A percentile compares a stretch with the other conserved stretches of the same genome.
These are phyloP conservation scores for Euura saliciscinereae DNA, from an alignment of 1,140 invertebrate genomes.

Conservation along the genomic window DNA sequence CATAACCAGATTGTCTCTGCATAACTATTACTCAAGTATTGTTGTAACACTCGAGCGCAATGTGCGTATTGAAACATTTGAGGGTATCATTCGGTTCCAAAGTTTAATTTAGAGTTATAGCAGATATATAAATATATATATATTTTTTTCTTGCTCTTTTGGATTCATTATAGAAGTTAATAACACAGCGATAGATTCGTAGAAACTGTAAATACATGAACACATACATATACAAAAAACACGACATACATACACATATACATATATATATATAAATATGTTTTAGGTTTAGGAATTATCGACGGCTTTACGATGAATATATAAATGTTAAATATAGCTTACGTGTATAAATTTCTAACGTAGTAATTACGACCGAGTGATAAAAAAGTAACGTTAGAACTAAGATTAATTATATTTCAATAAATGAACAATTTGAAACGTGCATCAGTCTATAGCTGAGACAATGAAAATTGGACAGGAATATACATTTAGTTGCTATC, in stretches of 20 bases:
- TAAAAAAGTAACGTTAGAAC: not conserved
- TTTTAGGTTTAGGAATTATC: not conserved
- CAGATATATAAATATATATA: not conserved
- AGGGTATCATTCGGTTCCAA: not conserved
- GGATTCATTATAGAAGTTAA: not conserved
- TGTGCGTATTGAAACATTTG: not conserved
- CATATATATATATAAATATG: not conserved
- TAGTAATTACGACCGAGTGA: not conserved
- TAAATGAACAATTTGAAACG: not conserved
- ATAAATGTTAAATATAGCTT: not conserved
- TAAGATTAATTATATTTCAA: not conserved
- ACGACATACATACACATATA: no score
- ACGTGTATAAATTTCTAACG: constrained; percentile 2
- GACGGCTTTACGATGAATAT: not conserved
- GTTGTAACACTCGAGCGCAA: no score
- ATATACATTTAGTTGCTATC: not conserved
- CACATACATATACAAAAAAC: no score
- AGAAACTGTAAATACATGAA: not conserved
- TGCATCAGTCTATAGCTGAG: not conserved
- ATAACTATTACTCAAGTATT: no score
- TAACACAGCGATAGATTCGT: not conserved
- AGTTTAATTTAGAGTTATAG: constrained; percentile 1
- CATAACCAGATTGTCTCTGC: no score
- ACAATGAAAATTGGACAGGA: not conserved
- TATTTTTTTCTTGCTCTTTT: not conserved